Conservation (phyloP, 2,888 invertebrate genomes). For the Himalopsyche kuldschensis region DNA sequence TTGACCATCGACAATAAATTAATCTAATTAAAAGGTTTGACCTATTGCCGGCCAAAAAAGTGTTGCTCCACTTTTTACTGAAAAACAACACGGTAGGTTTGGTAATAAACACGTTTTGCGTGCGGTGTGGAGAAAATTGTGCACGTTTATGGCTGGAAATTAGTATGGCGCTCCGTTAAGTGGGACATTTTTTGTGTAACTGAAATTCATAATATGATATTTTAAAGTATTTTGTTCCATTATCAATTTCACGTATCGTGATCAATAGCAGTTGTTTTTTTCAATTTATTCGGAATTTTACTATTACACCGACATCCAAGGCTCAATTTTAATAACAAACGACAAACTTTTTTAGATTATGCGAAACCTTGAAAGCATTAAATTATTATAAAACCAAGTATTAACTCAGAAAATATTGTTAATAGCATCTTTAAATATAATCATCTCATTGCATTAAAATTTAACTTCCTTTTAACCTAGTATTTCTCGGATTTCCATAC, state of each 20-base stretch:
- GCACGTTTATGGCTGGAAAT: background rate
- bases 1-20: constrained; percentile 1
- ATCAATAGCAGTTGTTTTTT: background rate
- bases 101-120: background rate
- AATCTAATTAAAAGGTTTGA: background rate
- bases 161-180: background rate
- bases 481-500: too few species aligned
- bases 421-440: too few species aligned
- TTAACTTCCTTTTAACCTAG: too few species aligned
- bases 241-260: background rate
- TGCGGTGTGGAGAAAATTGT: background rate
- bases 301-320: too few species aligned
- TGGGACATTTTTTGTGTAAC: background rate
- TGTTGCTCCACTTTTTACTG: background rate
- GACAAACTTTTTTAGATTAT: background rate
- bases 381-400: background rate
- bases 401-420: too few species aligned
- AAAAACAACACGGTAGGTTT: background rate
- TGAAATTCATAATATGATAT: background rate
- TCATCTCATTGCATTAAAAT: too few species aligned
- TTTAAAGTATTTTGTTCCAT: background rate
- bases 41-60: background rate
- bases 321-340: background rate
- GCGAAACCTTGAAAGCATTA: background rate
- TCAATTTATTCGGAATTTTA: background rate